Conservation (phyloP, 1,140 invertebrate genomes). For the Drosophila kepulauana region DNA sequence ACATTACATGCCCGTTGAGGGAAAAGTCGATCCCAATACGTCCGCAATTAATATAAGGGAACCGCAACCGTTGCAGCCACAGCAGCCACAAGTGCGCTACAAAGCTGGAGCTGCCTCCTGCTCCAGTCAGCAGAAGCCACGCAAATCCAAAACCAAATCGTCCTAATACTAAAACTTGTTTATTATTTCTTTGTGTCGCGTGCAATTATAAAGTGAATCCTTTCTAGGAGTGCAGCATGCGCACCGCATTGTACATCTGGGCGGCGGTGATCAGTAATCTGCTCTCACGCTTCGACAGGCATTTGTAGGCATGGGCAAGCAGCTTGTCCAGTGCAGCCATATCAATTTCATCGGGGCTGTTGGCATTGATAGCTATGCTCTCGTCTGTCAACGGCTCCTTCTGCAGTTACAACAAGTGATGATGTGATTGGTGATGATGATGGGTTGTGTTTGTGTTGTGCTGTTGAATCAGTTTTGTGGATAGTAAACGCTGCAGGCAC, state of each 20-base stretch:
- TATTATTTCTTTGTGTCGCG: slow-evolving; percentile 8
- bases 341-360: slow-evolving; percentile 70
- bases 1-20: slow-evolving; percentile 54
- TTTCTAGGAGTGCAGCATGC: slow-evolving; percentile 61
- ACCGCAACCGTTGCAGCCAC: neutral
- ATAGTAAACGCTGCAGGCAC: slow-evolving; percentile 70
- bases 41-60: slow-evolving; percentile 49
- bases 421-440: neutral
- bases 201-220: slow-evolving; percentile 53
- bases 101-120: slow-evolving; percentile 1
- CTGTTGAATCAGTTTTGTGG: slow-evolving; percentile 33
- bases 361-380: slow-evolving; percentile 66
- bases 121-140: neutral
- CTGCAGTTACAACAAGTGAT: slow-evolving; percentile 26
- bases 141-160: neutral
- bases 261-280: slow-evolving; percentile 66
- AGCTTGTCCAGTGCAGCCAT: slow-evolving; percentile 63
- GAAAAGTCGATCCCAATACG: slow-evolving; percentile 35
- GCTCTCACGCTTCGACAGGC: slow-evolving; percentile 59
- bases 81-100: neutral
- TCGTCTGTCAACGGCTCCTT: slow-evolving; percentile 54
- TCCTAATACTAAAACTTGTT: neutral
- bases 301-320: slow-evolving; percentile 63
- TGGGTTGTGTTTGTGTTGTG: neutral
- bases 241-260: slow-evolving; percentile 83